Evolutionary conservation across 2,113 vertebrate species (phyloP).

Genomic region (Oncorhynchus masou): DNA sequence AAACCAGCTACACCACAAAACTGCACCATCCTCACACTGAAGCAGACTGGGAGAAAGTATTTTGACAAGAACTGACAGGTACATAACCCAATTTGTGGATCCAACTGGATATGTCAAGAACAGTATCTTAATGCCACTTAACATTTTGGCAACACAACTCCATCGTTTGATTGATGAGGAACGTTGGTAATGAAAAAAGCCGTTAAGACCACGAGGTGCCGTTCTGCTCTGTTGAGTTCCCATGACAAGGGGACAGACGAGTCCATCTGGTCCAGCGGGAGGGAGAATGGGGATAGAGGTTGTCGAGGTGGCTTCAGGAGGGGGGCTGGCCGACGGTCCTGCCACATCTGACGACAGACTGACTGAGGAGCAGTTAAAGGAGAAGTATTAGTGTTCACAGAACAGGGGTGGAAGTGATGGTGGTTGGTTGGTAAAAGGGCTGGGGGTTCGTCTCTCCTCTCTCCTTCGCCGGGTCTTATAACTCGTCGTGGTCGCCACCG

Average conservation of each 20-base stretch:
- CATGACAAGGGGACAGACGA: constrained; percentile 37
- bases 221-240: constrained; percentile 43
- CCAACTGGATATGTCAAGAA: constrained; percentile 19
- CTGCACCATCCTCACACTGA: constrained; percentile 29
- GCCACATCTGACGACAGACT: constrained; percentile 33
- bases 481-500: constrained; percentile 85
- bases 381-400: constrained; percentile 68
- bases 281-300: constrained; percentile 39
- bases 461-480: constrained; percentile 73
- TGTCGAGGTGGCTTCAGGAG: neutral
- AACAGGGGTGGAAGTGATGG: constrained; percentile 63
- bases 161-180: constrained; percentile 43
- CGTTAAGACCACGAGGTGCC: constrained; percentile 44
- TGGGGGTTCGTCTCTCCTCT: constrained; percentile 63
- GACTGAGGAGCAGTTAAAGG: constrained; percentile 50
- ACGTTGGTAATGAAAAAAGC: constrained; percentile 49
- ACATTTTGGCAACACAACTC: constrained; percentile 58
- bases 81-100: constrained; percentile 21
- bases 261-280: constrained; percentile 35
- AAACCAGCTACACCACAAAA: constrained; percentile 32
- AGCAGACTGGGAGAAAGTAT: constrained; percentile 19
- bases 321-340: constrained; percentile 14
- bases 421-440: constrained; percentile 61
- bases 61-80: constrained; percentile 6
- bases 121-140: constrained; percentile 40